These are phyloP conservation scores for Catharus fuscescens DNA, from an alignment of 2,113 vertebrate species.

Conservation along the genomic window DNA sequence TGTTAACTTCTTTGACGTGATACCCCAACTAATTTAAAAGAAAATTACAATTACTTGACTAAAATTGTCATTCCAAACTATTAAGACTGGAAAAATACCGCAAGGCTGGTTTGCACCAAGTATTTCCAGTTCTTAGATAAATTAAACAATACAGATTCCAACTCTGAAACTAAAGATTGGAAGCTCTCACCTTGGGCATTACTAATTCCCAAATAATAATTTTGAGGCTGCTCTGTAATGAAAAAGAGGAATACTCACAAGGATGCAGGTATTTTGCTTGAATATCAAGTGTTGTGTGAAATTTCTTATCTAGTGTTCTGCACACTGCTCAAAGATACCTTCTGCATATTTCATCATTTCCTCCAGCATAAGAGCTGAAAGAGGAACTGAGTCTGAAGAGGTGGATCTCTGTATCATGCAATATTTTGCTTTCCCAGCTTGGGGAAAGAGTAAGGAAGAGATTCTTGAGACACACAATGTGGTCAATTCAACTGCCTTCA, in stretches of 20 bases:
- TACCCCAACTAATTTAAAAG: background rate
- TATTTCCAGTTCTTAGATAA: background rate
- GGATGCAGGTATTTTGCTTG: background rate
- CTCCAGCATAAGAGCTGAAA: background rate
- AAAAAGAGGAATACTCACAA: background rate
- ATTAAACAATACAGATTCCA: background rate
- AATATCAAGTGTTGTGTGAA: background rate
- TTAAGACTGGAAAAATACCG: background rate
- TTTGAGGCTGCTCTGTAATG: background rate
- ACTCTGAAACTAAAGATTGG: background rate
- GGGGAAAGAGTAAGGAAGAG: background rate
- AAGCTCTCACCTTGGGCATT: background rate
- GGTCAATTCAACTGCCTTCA: background rate
- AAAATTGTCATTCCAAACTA: background rate
- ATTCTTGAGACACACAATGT: background rate
- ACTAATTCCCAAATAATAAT: background rate
- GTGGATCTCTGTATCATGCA: background rate
- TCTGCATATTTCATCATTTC: background rate
- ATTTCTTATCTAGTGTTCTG: background rate
- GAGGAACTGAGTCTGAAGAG: background rate
- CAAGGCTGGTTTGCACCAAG: background rate
- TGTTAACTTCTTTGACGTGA: rapidly evolving
- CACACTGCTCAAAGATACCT: background rate
- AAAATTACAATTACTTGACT: background rate
- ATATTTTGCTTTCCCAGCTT: background rate